Evolutionary conservation across 2,888 invertebrate genomes (phyloP).

Genomic region (Caenorhabditis wallacei): DNA sequence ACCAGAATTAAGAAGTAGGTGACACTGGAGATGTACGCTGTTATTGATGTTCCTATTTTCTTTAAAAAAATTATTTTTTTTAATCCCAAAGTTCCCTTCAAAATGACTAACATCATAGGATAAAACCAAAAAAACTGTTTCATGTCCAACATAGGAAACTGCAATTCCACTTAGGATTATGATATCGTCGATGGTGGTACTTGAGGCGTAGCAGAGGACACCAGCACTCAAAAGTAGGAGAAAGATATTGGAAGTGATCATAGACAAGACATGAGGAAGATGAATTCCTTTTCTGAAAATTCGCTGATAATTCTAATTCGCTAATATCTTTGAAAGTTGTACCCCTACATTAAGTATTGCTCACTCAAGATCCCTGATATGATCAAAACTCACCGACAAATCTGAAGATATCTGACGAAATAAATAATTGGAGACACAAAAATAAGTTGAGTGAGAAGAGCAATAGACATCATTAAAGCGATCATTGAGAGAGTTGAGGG

Average conservation of each 20-base stretch:
- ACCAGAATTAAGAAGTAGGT: constrained; percentile 27
- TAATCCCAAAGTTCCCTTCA: too few species aligned
- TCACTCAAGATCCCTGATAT: not conserved
- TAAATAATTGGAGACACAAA: constrained; percentile 27
- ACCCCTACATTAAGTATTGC: too few species aligned
- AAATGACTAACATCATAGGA: constrained; percentile 46
- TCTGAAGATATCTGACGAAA: constrained; percentile 40
- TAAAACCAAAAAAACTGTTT: constrained; percentile 31
- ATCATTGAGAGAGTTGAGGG: not conserved
- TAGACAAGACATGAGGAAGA: constrained; percentile 10
- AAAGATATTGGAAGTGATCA: constrained; percentile 10
- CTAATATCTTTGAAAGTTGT: too few species aligned
- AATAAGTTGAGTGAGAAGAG: constrained; percentile 34
- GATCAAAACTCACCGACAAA: constrained; percentile 24
- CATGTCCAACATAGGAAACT: constrained; percentile 20
- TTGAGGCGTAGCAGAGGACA: constrained; percentile 23
- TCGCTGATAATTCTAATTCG: not conserved
- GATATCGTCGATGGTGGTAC: constrained; percentile 14
- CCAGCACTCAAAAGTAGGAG: constrained; percentile 20
- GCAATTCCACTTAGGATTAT: constrained; percentile 27
- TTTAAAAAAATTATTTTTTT: too few species aligned
- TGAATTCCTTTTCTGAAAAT: constrained; percentile 49
- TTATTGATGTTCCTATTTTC: constrained; percentile 11
- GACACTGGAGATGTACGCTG: constrained; percentile 13
- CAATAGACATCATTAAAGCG: constrained; percentile 22